A percentile compares a stretch with the other conserved stretches of the same genome.
Conservation (phyloP, 2,888 invertebrate genomes). For the Caenorhabditis auriculariae region DNA sequence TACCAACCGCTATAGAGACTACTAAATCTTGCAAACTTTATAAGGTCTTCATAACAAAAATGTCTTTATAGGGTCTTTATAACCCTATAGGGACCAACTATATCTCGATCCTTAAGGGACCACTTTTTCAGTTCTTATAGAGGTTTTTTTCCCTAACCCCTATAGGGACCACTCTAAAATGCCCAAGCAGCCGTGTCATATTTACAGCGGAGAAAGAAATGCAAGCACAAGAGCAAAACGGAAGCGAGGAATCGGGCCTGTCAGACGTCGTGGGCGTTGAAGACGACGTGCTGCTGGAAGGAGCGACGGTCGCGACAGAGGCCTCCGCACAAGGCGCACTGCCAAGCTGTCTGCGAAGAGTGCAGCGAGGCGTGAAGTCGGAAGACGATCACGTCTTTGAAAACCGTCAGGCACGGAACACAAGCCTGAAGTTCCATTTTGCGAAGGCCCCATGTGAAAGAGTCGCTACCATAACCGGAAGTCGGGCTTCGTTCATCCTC, state of each 20-base stretch:
- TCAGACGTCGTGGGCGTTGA: neutral
- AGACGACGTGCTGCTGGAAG: slow-evolving; percentile 9
- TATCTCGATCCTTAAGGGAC: too few species aligned
- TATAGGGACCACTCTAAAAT: too few species aligned
- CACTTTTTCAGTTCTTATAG: too few species aligned
- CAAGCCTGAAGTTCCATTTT: slow-evolving; percentile 14
- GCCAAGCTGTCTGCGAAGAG: slow-evolving; percentile 3
- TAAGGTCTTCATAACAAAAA: too few species aligned
- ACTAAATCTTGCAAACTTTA: too few species aligned
- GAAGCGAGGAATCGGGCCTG: neutral
- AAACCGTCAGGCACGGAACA: slow-evolving; percentile 10
- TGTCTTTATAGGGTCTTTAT: too few species aligned
- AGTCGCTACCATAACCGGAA: neutral
- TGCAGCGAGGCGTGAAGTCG: slow-evolving; percentile 22
- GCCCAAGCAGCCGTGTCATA: too few species aligned
- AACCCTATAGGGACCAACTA: too few species aligned
- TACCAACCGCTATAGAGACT: too few species aligned
- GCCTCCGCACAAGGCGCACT: slow-evolving; percentile 14
- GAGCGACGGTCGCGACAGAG: slow-evolving; percentile 9
- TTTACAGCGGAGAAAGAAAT: too few species aligned
- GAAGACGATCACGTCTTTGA: slow-evolving; percentile 14
- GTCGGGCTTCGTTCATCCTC: slow-evolving; percentile 1
- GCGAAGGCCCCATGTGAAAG: neutral
- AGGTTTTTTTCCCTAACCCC: too few species aligned
- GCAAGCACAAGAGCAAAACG: too few species aligned